A percentile compares a stretch with the other conserved stretches of the same genome.
phyloP scores from a whole-genome alignment of 2,113 vertebrate genomes.

The Thryonomys swinderianus region DNA sequence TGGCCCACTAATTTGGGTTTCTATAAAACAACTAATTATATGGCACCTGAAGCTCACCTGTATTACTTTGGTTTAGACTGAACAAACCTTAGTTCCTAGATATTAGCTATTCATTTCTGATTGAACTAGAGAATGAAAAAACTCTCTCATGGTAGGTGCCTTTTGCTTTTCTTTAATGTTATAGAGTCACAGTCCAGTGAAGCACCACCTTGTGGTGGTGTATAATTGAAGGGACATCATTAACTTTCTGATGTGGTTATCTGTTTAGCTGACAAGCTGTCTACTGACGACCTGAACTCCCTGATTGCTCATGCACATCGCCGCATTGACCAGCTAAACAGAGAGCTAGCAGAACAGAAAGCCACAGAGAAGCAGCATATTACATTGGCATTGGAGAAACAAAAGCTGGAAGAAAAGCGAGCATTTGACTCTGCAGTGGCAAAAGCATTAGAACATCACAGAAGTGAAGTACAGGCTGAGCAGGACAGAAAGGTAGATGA shows the following conservation, averaged over 20 bases:
- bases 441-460: constrained; percentile 90
- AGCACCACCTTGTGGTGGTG: neutral
- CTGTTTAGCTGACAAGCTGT: constrained; percentile 91
- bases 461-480: constrained; percentile 89
- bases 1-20: neutral
- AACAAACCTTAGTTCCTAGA: neutral
- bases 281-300: constrained; percentile 93
- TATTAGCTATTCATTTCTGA: neutral
- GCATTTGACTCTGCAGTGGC: constrained; percentile 88
- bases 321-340: constrained; percentile 96
- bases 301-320: constrained; percentile 97
- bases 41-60: neutral
- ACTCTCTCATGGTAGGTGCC: neutral
- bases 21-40: neutral
- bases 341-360: constrained; percentile 93
- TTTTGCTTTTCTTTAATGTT: constrained; percentile 14
- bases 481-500: constrained; percentile 93
- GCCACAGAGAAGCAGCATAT: constrained; percentile 95
- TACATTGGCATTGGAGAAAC: constrained; percentile 91
- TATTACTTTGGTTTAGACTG: neutral
- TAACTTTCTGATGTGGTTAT: constrained; percentile 31
- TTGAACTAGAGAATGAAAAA: neutral
- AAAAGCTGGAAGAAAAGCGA: constrained; percentile 93
- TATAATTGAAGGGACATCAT: neutral
- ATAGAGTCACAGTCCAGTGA: neutral